Base-by-base conservation (phyloP, 2,797 vertebrate genomes). In the Syndactyla subalaris region DNA sequence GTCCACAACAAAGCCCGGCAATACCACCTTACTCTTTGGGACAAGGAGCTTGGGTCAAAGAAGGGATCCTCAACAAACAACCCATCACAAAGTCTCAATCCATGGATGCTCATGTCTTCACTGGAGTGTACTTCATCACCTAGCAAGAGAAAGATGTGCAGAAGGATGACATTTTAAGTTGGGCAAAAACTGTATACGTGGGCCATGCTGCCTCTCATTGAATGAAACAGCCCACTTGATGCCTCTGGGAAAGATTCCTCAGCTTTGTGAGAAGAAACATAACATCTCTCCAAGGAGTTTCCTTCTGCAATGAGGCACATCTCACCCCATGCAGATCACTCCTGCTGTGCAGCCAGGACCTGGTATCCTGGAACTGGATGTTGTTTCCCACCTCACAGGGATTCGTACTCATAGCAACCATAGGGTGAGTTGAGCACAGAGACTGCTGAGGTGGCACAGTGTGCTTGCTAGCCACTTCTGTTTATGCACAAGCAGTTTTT, bases 341-440 rank as follows among this genome's bases (percentile, higher is more conserved):
- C 21, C 61, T 76, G 39, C 39, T 86, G 32, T 23, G 16, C 39
- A 79, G 39, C 2, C n/a, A 85, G 67, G 41, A 57, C 4, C n/a
- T 62, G 34, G 16, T 54, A 9, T 58, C 20, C 36, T 36, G 29
- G 43, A 54, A 43, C 3, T 1, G 0, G 16, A 6, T 26, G 14
- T 8, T 46, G 19, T 32, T 73, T 46, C 32, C 29, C 41, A 55
- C 27, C 49, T 34, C 5, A 6, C 23, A 45, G 46, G 38, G 66
- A 58, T 29, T 26, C n/a, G 54, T 6, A 3, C 15, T 46, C 7
- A 36, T 0, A 1, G 10, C 38, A n/a, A 36, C 32, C 26, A 4
- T 0, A 16, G 54, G 29, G 18, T 27, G 12, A 21, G 36, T 13
- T 34, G 24, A 10, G 2, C 20, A 41, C 21, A 36, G 65, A 29